Conservation (phyloP, 2,888 invertebrate genomes). For the Invenusta paracnida region DNA sequence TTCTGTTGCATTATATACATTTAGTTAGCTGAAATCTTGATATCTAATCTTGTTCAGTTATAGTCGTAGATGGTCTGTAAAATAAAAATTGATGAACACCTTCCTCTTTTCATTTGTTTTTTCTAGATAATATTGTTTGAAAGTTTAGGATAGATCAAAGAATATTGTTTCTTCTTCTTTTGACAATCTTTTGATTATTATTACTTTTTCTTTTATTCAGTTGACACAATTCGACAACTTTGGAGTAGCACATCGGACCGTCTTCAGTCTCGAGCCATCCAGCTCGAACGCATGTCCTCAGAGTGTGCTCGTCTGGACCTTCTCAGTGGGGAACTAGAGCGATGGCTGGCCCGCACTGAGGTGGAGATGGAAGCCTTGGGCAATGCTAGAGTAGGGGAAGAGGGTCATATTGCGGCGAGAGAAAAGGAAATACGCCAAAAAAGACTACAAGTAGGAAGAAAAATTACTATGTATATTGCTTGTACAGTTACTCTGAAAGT, state of each 20-base stretch:
- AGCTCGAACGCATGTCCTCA: neutral
- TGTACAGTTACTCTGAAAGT: too few relatives aligned
- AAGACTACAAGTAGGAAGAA: neutral
- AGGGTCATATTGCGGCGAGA: neutral
- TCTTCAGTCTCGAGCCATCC: neutral
- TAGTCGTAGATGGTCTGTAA: too few relatives aligned
- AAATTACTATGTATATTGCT: too few relatives aligned
- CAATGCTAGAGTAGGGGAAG: neutral
- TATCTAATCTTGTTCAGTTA: too few relatives aligned
- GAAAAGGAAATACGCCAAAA: neutral
- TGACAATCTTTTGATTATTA: neutral
- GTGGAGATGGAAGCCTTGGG: neutral
- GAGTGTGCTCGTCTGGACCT: neutral
- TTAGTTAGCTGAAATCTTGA: too few relatives aligned
- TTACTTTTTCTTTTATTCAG: neutral
- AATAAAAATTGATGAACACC: too few relatives aligned
- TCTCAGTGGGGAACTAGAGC: neutral
- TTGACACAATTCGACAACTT: slow-evolving; percentile 7
- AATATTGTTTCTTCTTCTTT: too few relatives aligned
- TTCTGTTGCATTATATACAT: too few relatives aligned
- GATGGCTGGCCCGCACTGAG: slow-evolving; percentile 16
- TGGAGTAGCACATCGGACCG: slow-evolving; percentile 8
- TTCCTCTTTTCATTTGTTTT: too few relatives aligned
- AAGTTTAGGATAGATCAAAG: too few relatives aligned
- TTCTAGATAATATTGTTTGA: too few relatives aligned